Percentiles rank a stretch among this genome's conserved stretches.
Conservation (phyloP, 2,797 vertebrate species). For the Lateolabrax maculatus region DNA sequence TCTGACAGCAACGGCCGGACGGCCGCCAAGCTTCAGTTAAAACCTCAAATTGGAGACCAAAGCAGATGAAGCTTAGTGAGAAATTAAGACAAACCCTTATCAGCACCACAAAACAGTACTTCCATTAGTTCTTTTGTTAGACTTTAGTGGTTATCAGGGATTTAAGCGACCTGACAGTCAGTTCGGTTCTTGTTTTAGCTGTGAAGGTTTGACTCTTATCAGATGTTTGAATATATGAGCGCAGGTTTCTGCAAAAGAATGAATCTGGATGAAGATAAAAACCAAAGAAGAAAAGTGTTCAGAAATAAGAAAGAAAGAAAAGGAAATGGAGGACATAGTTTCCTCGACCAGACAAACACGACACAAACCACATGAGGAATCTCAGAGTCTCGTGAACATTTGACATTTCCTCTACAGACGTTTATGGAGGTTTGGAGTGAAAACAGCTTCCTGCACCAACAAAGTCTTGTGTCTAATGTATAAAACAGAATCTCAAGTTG, state of each 20-base stretch:
- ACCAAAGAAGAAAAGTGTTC: neutral
- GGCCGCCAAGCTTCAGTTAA: slow-evolving; percentile 14
- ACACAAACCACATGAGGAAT: neutral
- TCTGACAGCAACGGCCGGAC: slow-evolving; percentile 23
- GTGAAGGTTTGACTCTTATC: neutral
- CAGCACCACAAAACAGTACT: neutral
- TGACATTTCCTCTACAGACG: neutral
- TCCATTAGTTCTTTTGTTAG: neutral
- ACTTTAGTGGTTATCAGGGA: neutral
- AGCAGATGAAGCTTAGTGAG: slow-evolving; percentile 53
- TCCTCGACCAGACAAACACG: neutral
- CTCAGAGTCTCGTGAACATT: neutral
- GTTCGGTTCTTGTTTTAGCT: neutral
- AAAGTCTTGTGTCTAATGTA: neutral
- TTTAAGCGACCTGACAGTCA: neutral
- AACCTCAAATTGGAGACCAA: slow-evolving; percentile 27
- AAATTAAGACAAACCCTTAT: slow-evolving; percentile 47
- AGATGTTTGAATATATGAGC: neutral
- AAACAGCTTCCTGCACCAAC: neutral
- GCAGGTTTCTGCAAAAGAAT: neutral
- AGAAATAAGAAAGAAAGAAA: neutral
- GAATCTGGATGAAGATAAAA: neutral
- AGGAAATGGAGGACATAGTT: neutral
- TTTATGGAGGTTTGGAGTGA: neutral
- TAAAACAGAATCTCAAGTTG: neutral